phyloP scores from a whole-genome alignment of 2,888 invertebrate genomes.

The Lissocephala sabroskyi region DNA sequence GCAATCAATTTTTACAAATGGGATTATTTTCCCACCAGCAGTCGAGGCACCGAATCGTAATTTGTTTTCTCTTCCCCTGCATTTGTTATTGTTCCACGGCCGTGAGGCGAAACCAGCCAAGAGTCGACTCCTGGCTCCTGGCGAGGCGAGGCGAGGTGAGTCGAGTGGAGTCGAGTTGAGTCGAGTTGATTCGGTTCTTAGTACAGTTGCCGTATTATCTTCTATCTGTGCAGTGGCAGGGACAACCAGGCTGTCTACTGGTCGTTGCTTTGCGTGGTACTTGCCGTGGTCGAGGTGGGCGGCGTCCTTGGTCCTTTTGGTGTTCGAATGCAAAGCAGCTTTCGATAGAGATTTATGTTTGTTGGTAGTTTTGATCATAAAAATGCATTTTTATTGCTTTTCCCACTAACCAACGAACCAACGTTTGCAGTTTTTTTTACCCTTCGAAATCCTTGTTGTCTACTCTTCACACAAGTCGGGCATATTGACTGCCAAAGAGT shows the following conservation, averaged over 20 bases:
- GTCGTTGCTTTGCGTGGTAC: no score
- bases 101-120: neutral
- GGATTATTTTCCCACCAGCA: constrained; percentile 51
- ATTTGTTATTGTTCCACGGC: constrained; percentile 55
- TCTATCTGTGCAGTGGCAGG: constrained; percentile 21
- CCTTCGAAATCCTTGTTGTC: neutral
- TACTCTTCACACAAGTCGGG: neutral
- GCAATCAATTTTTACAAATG: constrained; percentile 65
- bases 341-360: constrained; percentile 63
- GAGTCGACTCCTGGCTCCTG: no score
- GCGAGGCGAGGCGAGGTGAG: no score
- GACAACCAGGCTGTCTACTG: constrained; percentile 13
- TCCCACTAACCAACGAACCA: no score
- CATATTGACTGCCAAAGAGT: no score
- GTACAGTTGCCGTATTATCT: constrained; percentile 58
- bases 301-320: neutral
- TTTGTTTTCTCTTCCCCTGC: constrained; percentile 53
- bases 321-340: constrained; percentile 57
- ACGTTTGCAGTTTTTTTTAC: no score
- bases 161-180: no score
- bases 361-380: constrained; percentile 65
- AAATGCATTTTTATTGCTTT: constrained; percentile 65
- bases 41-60: constrained; percentile 47
- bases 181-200: constrained; percentile 37
- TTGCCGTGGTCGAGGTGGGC: no score